Evolutionary conservation across 2,113 vertebrate species (phyloP).

Genomic region (Oreotragus oreotragus): DNA sequence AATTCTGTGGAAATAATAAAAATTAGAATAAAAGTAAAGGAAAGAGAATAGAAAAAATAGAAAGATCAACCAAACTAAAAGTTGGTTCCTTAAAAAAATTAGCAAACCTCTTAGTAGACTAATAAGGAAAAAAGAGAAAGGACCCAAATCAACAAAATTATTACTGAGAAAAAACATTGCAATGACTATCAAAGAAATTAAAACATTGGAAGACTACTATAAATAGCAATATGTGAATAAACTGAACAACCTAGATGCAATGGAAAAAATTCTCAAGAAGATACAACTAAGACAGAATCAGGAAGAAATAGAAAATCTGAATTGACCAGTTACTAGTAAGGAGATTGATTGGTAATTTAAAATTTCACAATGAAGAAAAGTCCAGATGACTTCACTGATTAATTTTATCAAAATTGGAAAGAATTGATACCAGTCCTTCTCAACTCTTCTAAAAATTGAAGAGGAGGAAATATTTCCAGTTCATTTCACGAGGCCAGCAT

Average conservation of each 20-base stretch:
- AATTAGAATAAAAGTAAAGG: background rate
- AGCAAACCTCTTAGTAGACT: background rate
- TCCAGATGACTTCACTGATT: background rate
- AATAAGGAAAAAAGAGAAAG: background rate
- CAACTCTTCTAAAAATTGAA: background rate
- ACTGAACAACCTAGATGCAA: background rate
- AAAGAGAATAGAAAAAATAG: background rate
- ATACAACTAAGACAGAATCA: background rate
- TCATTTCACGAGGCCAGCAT: background rate
- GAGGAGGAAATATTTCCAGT: background rate
- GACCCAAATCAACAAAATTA: background rate
- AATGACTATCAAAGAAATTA: background rate
- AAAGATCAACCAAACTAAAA: background rate
- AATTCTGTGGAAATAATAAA: background rate
- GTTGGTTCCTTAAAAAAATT: background rate
- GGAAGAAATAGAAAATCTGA: background rate
- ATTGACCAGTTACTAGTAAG: background rate
- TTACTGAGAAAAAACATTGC: background rate
- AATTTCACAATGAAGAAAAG: background rate
- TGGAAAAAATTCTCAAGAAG: background rate
- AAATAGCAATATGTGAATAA: background rate
- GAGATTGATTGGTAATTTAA: background rate
- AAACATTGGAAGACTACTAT: background rate
- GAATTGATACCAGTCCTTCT: background rate
- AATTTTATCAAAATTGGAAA: background rate